phyloP scores from a whole-genome alignment of 2,888 invertebrate genomes.

The Laspeyria flexula region DNA sequence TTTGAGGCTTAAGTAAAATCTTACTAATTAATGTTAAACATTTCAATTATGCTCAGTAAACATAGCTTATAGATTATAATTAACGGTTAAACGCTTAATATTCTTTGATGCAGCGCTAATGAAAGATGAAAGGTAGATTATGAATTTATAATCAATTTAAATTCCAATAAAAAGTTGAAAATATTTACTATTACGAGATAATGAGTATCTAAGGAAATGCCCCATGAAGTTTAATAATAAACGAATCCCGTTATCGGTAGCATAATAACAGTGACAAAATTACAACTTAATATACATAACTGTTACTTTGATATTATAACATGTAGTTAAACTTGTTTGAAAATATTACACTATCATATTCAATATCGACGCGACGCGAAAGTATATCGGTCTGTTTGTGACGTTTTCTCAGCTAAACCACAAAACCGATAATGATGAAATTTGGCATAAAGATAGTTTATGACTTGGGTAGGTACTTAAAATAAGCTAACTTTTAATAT shows the following conservation, averaged over 20 bases:
- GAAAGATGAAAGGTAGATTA: slow-evolving; percentile 10
- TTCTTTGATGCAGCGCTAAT: slow-evolving; percentile 7
- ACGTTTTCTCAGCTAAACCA: no score
- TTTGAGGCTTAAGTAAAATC: slow-evolving; percentile 10
- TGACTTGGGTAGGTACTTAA: no score
- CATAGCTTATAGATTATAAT: background rate
- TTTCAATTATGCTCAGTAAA: slow-evolving; percentile 7
- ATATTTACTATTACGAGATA: background rate
- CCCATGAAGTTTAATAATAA: background rate
- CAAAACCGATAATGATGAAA: no score
- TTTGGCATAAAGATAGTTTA: no score
- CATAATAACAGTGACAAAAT: background rate
- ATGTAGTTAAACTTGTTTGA: no score
- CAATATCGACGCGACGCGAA: no score
- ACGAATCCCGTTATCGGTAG: background rate
- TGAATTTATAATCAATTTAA: slow-evolving; percentile 6
- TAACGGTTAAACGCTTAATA: background rate
- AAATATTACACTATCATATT: no score
- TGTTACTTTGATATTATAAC: background rate
- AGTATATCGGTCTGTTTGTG: no score
- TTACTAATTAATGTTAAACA: slow-evolving; percentile 8
- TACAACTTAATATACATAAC: background rate
- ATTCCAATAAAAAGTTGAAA: background rate
- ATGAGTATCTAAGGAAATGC: background rate
- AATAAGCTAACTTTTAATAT: no score